Percentiles rank a stretch among this genome's conserved stretches.
phyloP scores from a whole-genome alignment of 2,797 vertebrate species.

The Somateria mollissima region DNA sequence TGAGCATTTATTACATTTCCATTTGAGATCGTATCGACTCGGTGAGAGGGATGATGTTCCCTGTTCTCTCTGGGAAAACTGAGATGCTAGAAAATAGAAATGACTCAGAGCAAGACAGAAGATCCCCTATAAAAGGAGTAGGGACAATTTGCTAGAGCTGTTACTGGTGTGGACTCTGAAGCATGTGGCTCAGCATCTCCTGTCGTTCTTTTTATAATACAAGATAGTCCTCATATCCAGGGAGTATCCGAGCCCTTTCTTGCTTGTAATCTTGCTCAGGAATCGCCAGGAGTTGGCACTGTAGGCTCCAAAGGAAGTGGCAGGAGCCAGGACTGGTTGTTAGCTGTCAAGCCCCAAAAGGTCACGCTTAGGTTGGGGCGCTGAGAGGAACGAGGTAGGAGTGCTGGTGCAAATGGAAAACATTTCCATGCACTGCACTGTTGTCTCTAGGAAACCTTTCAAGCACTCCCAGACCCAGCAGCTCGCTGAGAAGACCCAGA shows the following conservation, averaged over 20 bases:
- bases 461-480: constrained; percentile 29
- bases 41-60: not conserved
- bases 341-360: not conserved
- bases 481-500: constrained; percentile 18
- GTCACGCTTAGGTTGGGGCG: not conserved
- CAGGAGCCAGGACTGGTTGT: constrained; percentile 36
- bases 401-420: not conserved
- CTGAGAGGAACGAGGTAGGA: constrained; percentile 7
- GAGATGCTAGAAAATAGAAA: not conserved
- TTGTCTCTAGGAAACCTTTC: constrained; percentile 54
- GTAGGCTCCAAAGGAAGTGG: constrained; percentile 24
- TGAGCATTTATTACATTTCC: not conserved
- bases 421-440: constrained; percentile 13
- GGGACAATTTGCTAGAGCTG: not conserved
- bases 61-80: not conserved
- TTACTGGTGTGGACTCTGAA: not conserved
- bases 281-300: constrained; percentile 9
- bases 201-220: not conserved
- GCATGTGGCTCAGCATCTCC: not conserved
- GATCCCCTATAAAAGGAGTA: not conserved
- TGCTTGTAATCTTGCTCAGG: not conserved
- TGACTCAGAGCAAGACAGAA: not conserved
- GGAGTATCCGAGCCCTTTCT: not conserved
- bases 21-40: not conserved
- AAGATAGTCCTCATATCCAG: not conserved